Percentiles rank a stretch among this genome's conserved stretches.
Evolutionary conservation across 1,140 invertebrate species (phyloP).

Genomic region (Neuroterus valhalla): DNA sequence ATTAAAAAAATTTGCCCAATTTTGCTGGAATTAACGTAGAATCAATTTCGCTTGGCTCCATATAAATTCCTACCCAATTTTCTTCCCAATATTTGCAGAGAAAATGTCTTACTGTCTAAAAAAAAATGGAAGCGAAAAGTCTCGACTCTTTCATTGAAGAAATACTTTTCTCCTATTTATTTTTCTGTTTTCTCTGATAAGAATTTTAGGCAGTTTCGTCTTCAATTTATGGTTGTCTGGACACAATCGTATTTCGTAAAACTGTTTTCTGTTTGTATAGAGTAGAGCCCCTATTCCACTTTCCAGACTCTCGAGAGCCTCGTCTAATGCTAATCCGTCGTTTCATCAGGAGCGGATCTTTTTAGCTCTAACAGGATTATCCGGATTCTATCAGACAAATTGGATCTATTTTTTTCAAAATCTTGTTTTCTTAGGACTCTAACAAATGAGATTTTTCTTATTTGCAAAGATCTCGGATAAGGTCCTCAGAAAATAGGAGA

Average conservation of each 20-base stretch:
- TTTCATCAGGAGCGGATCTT: slow-evolving; percentile 16
- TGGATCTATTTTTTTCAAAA: slow-evolving; percentile 14
- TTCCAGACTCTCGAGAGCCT: slow-evolving; percentile 9
- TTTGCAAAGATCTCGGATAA: too few relatives aligned
- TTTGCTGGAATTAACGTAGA: too few relatives aligned
- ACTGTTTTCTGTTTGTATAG: slow-evolving; percentile 21
- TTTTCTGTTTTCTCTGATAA: slow-evolving; percentile 28
- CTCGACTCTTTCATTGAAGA: background rate
- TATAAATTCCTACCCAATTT: too few relatives aligned
- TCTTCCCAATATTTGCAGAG: too few relatives aligned
- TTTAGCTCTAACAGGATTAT: slow-evolving; percentile 10
- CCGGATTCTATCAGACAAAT: slow-evolving; percentile 25
- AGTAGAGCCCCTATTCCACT: background rate
- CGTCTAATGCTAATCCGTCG: background rate
- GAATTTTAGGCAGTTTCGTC: background rate
- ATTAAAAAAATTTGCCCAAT: too few relatives aligned
- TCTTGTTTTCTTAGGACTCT: slow-evolving; percentile 9
- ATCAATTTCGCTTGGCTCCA: too few relatives aligned
- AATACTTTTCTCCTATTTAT: slow-evolving; percentile 20
- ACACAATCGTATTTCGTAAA: slow-evolving; percentile 23
- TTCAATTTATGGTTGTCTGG: slow-evolving; percentile 10
- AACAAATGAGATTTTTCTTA: slow-evolving; percentile 2
- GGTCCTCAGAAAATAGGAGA: too few relatives aligned
- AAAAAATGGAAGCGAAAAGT: background rate
- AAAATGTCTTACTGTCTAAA: too few relatives aligned